Evolutionary conservation across 2,888 invertebrate species (phyloP).

Genomic region (Dysmachus trigonus): DNA sequence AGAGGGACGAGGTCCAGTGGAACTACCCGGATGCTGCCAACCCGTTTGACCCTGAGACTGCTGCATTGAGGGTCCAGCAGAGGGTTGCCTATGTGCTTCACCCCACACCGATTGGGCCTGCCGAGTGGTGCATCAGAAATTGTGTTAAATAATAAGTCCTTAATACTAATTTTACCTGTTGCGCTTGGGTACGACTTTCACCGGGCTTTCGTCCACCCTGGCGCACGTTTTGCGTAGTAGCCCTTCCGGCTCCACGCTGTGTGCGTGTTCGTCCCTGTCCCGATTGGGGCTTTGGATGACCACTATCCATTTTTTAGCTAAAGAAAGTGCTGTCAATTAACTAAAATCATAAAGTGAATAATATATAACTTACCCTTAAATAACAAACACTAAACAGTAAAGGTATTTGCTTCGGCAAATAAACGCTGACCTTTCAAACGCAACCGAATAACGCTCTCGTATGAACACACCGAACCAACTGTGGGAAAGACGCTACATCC

Average conservation of each 20-base stretch:
- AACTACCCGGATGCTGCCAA: background rate
- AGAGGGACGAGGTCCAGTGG: background rate
- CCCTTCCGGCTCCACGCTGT: slow-evolving; percentile 12
- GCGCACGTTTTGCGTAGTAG: background rate
- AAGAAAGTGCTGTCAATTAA: background rate
- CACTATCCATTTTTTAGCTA: background rate
- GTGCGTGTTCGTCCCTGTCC: background rate
- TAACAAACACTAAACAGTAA: too few species aligned
- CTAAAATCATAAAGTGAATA: background rate
- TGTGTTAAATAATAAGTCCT: background rate
- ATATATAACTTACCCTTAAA: too few species aligned
- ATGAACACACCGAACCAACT: background rate
- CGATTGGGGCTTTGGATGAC: background rate
- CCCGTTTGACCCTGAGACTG: background rate
- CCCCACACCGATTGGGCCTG: background rate
- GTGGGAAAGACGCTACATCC: background rate
- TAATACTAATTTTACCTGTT: background rate
- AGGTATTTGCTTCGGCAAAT: too few species aligned
- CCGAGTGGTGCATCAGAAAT: background rate
- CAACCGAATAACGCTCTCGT: background rate
- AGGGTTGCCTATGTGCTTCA: background rate
- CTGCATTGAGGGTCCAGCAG: background rate
- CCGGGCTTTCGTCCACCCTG: slow-evolving; percentile 4
- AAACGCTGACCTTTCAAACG: background rate
- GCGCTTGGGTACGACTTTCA: background rate